Evolutionary conservation across 1,140 invertebrate genomes (phyloP).

Genomic region (Ctenoplectra terminalis): DNA sequence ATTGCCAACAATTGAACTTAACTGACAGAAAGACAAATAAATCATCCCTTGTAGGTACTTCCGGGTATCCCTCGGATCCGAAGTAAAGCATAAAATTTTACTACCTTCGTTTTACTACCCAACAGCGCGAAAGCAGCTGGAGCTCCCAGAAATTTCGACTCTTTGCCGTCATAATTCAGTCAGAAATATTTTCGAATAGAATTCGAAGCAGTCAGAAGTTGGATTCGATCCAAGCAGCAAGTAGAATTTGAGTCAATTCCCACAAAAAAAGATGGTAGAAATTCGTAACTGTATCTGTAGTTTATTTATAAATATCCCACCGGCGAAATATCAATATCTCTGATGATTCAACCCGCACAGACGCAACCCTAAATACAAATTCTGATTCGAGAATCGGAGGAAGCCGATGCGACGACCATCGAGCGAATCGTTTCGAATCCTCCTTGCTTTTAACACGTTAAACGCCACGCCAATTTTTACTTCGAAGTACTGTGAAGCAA

Average conservation of each 20-base stretch:
- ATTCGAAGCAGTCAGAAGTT: constrained; percentile 4
- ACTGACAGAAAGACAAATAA: background rate
- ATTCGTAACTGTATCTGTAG: background rate
- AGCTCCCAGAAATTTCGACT: background rate
- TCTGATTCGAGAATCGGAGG: background rate
- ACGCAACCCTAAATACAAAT: constrained; percentile 6
- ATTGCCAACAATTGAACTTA: background rate
- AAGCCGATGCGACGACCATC: background rate
- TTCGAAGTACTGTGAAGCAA: too few relatives aligned
- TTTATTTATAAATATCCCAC: constrained; percentile 22
- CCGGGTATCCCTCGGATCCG: background rate
- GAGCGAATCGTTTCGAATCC: background rate
- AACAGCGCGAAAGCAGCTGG: background rate
- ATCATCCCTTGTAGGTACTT: background rate
- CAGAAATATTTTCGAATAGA: background rate
- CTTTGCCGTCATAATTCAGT: background rate
- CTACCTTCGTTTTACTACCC: background rate
- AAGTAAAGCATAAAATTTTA: background rate
- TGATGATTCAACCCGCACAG: constrained; percentile 15
- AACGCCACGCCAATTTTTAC: too few relatives aligned
- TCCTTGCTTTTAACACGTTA: too few relatives aligned
- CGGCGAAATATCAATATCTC: background rate
- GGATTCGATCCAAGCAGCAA: constrained; percentile 20
- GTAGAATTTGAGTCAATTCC: constrained; percentile 20
- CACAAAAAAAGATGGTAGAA: background rate